These are phyloP conservation scores for Atta cephalotes DNA, from an alignment of 1,140 invertebrate genomes.

Conservation along the genomic window DNA sequence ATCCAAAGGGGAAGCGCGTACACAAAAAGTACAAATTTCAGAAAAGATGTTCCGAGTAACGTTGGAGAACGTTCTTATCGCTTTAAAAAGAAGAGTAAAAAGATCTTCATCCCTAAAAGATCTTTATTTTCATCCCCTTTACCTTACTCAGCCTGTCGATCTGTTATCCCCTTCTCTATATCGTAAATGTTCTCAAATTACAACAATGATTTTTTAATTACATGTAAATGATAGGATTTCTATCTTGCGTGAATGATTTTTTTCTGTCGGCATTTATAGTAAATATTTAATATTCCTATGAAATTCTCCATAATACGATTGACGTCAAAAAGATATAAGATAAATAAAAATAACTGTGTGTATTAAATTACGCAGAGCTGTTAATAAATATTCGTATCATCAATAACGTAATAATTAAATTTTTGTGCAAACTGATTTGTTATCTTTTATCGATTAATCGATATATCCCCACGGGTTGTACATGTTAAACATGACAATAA, in stretches of 20 bases:
- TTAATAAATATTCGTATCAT: neutral
- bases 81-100: neutral
- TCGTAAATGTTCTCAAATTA: neutral
- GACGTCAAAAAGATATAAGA: neutral
- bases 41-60: neutral
- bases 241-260: neutral
- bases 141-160: too few relatives aligned
- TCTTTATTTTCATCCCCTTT: neutral
- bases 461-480: neutral
- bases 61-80: neutral
- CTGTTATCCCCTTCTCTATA: neutral
- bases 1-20: neutral
- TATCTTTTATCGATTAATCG: constrained; percentile 12
- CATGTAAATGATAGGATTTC: neutral
- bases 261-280: neutral
- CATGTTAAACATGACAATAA: neutral
- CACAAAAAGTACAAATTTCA: neutral
- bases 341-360: neutral
- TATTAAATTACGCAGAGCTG: neutral
- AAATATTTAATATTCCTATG: neutral
- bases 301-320: neutral
- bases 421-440: neutral
- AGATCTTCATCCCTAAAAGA: neutral
- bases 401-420: neutral
- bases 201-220: neutral